A percentile compares a stretch with the other conserved stretches of the same genome.
phyloP scores from a whole-genome alignment of 2,888 invertebrate genomes.

The Didymodactylos carnosus region DNA sequence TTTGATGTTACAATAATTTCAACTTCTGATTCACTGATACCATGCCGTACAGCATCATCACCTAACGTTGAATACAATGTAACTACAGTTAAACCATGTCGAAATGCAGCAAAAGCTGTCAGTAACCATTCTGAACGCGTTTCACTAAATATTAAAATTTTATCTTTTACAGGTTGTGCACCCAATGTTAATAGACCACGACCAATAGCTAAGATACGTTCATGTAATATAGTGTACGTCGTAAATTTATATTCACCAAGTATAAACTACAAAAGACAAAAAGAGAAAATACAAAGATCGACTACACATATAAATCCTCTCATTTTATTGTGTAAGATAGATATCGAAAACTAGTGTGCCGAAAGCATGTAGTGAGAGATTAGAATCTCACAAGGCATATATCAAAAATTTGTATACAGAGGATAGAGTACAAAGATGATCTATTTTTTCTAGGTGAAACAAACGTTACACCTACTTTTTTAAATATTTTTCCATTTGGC shows the following conservation, averaged over 20 bases:
- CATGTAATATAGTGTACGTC: slow-evolving; percentile 54
- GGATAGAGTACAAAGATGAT: no score
- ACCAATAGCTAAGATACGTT: slow-evolving; percentile 54
- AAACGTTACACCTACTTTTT: slow-evolving; percentile 42
- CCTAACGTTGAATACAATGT: slow-evolving; percentile 91
- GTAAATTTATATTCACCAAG: slow-evolving; percentile 83
- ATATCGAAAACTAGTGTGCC: no score
- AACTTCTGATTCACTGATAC: slow-evolving; percentile 87
- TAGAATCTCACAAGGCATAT: no score
- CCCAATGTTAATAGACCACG: slow-evolving; percentile 49
- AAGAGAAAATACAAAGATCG: no score
- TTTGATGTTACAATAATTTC: slow-evolving; percentile 74
- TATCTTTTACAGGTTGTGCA: slow-evolving; percentile 41
- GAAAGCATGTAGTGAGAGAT: no score
- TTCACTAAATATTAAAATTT: slow-evolving; percentile 80
- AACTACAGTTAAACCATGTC: slow-evolving; percentile 76
- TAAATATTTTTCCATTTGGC: slow-evolving; percentile 76
- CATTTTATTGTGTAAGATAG: no score
- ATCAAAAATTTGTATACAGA: no score
- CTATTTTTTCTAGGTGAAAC: not conserved
- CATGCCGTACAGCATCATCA: slow-evolving; percentile 83
- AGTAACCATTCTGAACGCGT: slow-evolving; percentile 95
- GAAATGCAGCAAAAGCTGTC: slow-evolving; percentile 82
- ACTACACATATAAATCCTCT: no score
- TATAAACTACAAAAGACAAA: slow-evolving; percentile 42